phyloP scores from a whole-genome alignment of 2,888 invertebrate species.

The Xylocampa areola region DNA sequence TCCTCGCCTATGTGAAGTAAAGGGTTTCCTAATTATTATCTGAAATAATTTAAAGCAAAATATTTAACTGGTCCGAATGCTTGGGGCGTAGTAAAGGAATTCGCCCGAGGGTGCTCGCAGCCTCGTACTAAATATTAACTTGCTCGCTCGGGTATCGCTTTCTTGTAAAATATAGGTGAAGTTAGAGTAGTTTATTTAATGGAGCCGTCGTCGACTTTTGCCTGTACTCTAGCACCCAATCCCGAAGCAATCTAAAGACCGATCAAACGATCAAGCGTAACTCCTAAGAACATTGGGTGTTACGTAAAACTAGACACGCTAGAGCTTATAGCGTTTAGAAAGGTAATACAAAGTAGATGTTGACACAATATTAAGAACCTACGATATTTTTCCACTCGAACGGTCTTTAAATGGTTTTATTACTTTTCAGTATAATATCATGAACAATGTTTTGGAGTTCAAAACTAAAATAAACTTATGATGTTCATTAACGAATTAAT shows the following conservation, averaged over 20 bases:
- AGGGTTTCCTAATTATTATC: conserved; percentile 56
- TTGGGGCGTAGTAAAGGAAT: conserved; percentile 39
- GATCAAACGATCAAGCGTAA: conserved; percentile 60
- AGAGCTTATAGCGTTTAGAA: conserved; percentile 14
- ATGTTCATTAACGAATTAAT: too few species aligned
- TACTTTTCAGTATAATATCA: too few species aligned
- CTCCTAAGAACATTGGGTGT: conserved; percentile 11
- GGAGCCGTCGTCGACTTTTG: conserved; percentile 72
- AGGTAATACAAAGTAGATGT: conserved; percentile 1
- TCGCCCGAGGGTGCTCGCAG: conserved; percentile 57
- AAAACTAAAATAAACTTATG: too few species aligned
- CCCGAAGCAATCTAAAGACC: conserved; percentile 71
- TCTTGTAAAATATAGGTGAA: conserved; percentile 79
- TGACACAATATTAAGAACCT: too few species aligned
- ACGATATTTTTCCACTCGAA: too few species aligned
- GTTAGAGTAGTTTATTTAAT: conserved; percentile 79
- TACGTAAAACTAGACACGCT: conserved; percentile 18
- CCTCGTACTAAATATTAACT: conserved; percentile 73
- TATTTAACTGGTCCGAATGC: conserved; percentile 50
- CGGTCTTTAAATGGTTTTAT: too few species aligned
- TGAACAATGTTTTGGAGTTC: too few species aligned
- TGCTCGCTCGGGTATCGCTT: conserved; percentile 68
- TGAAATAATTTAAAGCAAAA: conserved; percentile 45
- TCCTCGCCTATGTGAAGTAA: conserved; percentile 5
- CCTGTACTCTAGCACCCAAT: conserved; percentile 67